These are phyloP conservation scores for Artibeus jamaicensis DNA, from an alignment of 2,797 vertebrate genomes.

Conservation along the genomic window DNA sequence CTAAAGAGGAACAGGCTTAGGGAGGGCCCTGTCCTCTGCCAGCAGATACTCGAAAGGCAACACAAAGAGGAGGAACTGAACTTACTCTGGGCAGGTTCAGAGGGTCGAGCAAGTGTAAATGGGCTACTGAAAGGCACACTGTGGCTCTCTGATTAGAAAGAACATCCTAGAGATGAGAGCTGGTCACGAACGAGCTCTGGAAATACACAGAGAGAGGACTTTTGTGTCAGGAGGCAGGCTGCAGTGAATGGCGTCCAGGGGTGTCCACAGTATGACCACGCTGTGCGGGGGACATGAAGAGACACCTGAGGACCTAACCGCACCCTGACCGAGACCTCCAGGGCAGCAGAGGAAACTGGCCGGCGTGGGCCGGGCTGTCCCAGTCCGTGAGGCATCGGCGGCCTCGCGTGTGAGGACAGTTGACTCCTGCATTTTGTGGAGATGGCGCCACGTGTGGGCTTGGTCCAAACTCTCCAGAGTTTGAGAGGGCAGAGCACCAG, in stretches of 20 bases:
- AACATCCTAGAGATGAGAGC: background rate
- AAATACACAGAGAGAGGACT: background rate
- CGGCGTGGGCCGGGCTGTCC: background rate
- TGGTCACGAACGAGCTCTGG: background rate
- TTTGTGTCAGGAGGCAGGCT: background rate
- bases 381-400: background rate
- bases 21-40: background rate
- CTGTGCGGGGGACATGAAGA: background rate
- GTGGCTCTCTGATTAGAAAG: background rate
- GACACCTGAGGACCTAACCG: background rate
- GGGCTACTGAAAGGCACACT: background rate
- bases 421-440: background rate
- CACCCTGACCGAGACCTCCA: background rate
- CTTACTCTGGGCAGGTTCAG: background rate
- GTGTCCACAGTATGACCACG: too few relatives aligned
- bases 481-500: background rate
- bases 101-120: background rate
- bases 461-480: background rate
- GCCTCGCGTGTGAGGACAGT: accelerated
- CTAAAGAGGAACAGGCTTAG: background rate
- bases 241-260: background rate
- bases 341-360: background rate
- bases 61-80: background rate
- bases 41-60: background rate
- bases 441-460: background rate